Evolutionary conservation across 2,797 vertebrate genomes (phyloP).

Genomic region (Tolypeutes matacus): DNA sequence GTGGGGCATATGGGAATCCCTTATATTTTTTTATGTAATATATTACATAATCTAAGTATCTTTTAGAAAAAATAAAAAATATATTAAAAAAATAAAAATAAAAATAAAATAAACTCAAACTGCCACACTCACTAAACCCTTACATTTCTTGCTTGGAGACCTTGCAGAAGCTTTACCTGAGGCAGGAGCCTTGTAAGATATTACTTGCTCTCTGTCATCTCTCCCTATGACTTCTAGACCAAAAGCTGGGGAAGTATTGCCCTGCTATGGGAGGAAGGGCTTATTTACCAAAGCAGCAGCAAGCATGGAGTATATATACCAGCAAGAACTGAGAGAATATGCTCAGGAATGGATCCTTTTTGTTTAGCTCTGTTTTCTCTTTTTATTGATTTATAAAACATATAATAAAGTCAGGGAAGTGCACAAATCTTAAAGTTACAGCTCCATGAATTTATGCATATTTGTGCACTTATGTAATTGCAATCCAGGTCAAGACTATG

Average conservation of each 20-base stretch:
- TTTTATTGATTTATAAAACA: not conserved
- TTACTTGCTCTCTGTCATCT: not conserved
- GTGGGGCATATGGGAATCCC: too few relatives aligned
- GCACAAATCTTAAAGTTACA: not conserved
- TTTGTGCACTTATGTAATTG: not conserved
- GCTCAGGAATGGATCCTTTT: not conserved
- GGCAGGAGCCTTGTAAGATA: not conserved
- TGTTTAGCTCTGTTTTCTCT: not conserved
- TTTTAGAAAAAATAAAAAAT: too few relatives aligned
- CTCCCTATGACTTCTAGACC: not conserved
- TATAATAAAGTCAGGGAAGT: not conserved
- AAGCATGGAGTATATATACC: not conserved
- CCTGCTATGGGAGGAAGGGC: not conserved
- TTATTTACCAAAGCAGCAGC: not conserved
- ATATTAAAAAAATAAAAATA: too few relatives aligned
- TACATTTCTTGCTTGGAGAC: not conserved
- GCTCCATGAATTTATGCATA: not conserved
- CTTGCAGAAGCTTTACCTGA: not conserved
- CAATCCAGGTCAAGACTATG: not conserved
- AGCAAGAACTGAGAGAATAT: not conserved
- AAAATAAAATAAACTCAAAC: too few relatives aligned
- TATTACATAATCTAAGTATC: too few relatives aligned
- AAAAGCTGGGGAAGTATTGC: not conserved
- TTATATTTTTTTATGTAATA: too few relatives aligned
- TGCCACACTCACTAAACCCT: not conserved